These are phyloP conservation scores for Microctenopoma lineatum DNA, from an alignment of 2,797 vertebrate genomes.

Conservation along the genomic window DNA sequence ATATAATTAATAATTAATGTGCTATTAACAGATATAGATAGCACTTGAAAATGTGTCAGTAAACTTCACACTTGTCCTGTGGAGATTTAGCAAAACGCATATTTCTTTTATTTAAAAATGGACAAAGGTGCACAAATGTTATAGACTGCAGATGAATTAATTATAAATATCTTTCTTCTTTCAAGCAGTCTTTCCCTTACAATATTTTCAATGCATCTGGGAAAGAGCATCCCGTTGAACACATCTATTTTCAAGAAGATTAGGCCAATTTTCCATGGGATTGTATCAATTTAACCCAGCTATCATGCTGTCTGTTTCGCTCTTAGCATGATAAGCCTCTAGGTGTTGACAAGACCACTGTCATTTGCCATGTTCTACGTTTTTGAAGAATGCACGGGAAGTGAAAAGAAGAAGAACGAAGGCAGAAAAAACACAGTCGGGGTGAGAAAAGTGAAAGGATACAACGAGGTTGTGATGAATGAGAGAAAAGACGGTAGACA, in stretches of 20 bases:
- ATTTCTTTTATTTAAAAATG: conserved; percentile 8
- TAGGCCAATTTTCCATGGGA: conserved; percentile 49
- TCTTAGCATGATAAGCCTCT: conserved; percentile 46
- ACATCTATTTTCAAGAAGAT: conserved; percentile 52
- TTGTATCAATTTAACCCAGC: conserved; percentile 52
- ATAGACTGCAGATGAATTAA: conserved; percentile 11
- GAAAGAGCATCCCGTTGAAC: conserved; percentile 19
- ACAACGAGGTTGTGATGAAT: conserved; percentile 23
- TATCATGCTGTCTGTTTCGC: conserved; percentile 24
- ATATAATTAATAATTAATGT: not conserved
- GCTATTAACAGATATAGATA: not conserved
- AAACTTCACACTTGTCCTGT: not conserved
- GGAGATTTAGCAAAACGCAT: not conserved
- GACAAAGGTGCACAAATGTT: not conserved
- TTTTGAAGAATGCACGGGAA: conserved; percentile 28
- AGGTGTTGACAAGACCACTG: conserved; percentile 41
- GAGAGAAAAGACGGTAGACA: conserved; percentile 8
- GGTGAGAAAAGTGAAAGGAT: conserved; percentile 40
- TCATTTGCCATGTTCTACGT: conserved; percentile 30
- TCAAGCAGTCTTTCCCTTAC: not conserved
- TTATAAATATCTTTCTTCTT: conserved; percentile 3
- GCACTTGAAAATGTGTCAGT: not conserved
- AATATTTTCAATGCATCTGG: not conserved
- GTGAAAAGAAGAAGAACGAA: conserved; percentile 11
- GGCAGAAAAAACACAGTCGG: conserved; percentile 10